Evolutionary conservation across 92 coral and sea anemone species (phyloP).

Genomic region (Actinostola sp.): DNA sequence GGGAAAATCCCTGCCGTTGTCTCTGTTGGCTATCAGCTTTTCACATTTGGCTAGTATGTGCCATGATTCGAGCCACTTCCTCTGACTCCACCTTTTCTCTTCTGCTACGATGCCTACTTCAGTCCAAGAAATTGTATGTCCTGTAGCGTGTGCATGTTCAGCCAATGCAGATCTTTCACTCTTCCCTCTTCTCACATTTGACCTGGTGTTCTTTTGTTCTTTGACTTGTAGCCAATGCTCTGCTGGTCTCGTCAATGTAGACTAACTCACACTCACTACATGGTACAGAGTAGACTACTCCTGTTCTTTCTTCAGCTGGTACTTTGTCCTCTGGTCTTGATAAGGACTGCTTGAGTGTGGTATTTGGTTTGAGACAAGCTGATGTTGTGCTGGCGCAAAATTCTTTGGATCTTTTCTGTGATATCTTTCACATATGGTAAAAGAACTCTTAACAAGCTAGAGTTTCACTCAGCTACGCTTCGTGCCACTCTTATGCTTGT

Average conservation of each 20-base stretch:
- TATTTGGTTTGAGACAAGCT: no score
- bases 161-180: neutral
- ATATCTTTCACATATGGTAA: no score
- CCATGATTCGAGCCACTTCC: constrained; percentile 7
- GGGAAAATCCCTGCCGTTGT: no score
- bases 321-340: constrained; percentile 4
- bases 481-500: no score
- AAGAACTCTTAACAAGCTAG: no score
- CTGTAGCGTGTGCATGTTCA: constrained; percentile 7
- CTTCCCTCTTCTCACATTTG: neutral
- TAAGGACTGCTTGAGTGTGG: no score
- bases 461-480: no score
- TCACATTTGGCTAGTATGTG: neutral
- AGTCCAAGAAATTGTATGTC: neutral
- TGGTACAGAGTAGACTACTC: neutral
- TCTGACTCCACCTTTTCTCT: neutral
- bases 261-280: constrained; percentile 4
- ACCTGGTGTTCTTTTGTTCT: constrained; percentile 1
- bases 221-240: constrained; percentile 4
- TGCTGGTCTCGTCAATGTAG: neutral
- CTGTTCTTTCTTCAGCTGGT: neutral
- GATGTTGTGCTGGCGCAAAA: no score
- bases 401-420: no score
- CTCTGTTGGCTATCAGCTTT: no score
- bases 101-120: neutral